Percentiles rank a stretch among this genome's conserved stretches.
phyloP scores from a whole-genome alignment of 2,113 vertebrate genomes.

The Ictidomys tridecemlineatus region DNA sequence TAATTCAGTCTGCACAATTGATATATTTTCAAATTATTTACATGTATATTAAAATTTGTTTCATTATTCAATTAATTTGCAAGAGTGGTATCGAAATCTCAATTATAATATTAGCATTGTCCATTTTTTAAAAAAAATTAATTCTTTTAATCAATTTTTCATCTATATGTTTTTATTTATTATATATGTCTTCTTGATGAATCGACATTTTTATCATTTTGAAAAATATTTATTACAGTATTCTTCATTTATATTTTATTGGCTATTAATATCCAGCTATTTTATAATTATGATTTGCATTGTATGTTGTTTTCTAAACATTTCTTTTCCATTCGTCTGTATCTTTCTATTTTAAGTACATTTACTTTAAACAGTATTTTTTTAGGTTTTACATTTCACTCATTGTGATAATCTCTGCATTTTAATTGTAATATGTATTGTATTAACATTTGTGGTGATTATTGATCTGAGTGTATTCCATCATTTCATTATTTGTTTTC shows the following conservation, averaged over 20 bases:
- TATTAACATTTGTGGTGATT: not conserved
- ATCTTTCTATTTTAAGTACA: not conserved
- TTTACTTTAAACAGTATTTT: not conserved
- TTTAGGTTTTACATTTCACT: not conserved
- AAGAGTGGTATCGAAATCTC: not conserved
- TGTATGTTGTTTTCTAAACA: not conserved
- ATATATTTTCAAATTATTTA: not conserved
- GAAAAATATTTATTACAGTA: not conserved
- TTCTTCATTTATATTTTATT: not conserved
- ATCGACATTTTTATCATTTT: not conserved
- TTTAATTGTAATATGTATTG: not conserved
- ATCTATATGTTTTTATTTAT: not conserved
- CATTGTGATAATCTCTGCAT: not conserved
- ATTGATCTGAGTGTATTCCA: not conserved
- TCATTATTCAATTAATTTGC: not conserved
- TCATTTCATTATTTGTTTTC: not conserved
- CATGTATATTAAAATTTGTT: not conserved
- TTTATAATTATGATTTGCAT: not conserved
- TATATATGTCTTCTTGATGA: not conserved
- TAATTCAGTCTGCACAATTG: not conserved
- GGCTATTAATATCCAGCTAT: not conserved
- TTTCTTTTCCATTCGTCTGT: not conserved
- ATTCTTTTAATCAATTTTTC: not conserved
- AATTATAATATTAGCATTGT: not conserved
- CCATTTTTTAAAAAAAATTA: no score